A percentile compares a stretch with the other conserved stretches of the same genome.
phyloP scores from a whole-genome alignment of 2,888 invertebrate species.

The Megamerina dolium region DNA sequence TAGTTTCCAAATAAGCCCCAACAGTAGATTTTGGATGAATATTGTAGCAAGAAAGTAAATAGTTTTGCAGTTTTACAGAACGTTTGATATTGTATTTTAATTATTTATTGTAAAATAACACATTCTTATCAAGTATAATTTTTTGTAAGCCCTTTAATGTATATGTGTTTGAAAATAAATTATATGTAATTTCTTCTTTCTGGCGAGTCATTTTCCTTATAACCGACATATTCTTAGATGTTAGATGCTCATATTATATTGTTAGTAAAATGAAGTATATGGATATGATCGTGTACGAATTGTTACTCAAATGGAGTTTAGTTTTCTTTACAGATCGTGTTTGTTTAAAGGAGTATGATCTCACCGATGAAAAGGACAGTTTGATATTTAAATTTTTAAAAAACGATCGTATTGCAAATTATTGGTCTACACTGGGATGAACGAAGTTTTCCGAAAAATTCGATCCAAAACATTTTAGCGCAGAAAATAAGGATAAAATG shows the following conservation, averaged over 20 bases:
- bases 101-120: background rate
- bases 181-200: no score
- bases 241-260: conserved; percentile 52
- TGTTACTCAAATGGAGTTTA: conserved; percentile 50
- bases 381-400: conserved; percentile 51
- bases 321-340: conserved; percentile 45
- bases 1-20: conserved; percentile 21
- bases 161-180: no score
- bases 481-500: conserved; percentile 52
- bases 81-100: background rate
- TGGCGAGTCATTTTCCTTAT: no score
- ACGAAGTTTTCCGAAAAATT: conserved; percentile 53
- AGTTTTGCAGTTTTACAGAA: background rate
- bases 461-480: conserved; percentile 55
- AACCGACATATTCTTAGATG: no score
- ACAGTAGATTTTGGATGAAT: conserved; percentile 25
- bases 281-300: conserved; percentile 56
- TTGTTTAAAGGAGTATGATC: conserved; percentile 49
- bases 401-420: conserved; percentile 46
- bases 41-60: conserved; percentile 4
- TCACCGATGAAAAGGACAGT: conserved; percentile 43
- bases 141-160: no score
- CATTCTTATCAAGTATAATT: background rate
- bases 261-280: conserved; percentile 54
- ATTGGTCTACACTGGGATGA: conserved; percentile 51